Conservation (phyloP, 2,113 vertebrate species). For the Tragelaphus buxtoni region DNA sequence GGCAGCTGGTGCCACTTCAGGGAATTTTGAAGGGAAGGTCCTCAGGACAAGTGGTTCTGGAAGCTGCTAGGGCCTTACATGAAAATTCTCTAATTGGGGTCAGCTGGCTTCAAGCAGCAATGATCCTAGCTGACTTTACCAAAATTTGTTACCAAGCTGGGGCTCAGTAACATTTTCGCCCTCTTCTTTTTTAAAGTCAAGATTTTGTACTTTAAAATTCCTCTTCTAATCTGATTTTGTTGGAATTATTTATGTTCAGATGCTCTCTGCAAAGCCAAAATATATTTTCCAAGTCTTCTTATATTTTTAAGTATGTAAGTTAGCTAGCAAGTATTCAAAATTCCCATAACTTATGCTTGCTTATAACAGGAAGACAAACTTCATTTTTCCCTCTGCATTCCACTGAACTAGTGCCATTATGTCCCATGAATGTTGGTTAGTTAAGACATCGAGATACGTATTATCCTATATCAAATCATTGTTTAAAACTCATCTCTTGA, state of each 20-base stretch:
- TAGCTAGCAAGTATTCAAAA: neutral
- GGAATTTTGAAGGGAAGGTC: neutral
- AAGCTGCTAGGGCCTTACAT: neutral
- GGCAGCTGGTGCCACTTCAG: neutral
- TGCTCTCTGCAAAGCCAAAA: neutral
- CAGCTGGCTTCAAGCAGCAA: neutral
- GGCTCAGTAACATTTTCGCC: neutral
- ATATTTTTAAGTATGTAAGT: neutral
- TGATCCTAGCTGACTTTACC: neutral
- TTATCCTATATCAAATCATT: neutral
- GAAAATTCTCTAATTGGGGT: neutral
- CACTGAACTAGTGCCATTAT: neutral
- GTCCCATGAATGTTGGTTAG: neutral
- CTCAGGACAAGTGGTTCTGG: neutral
- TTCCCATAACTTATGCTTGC: neutral
- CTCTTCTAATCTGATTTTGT: neutral
- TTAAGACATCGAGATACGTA: neutral
- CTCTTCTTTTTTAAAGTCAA: neutral
- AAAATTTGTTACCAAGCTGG: neutral
- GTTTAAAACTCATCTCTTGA: neutral
- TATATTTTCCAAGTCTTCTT: neutral
- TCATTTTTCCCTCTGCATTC: neutral
- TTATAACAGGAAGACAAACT: neutral
- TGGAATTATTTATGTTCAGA: neutral
- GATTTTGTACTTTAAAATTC: neutral